phyloP scores from a whole-genome alignment of 2,113 vertebrate species.

The Athene cunicularia region DNA sequence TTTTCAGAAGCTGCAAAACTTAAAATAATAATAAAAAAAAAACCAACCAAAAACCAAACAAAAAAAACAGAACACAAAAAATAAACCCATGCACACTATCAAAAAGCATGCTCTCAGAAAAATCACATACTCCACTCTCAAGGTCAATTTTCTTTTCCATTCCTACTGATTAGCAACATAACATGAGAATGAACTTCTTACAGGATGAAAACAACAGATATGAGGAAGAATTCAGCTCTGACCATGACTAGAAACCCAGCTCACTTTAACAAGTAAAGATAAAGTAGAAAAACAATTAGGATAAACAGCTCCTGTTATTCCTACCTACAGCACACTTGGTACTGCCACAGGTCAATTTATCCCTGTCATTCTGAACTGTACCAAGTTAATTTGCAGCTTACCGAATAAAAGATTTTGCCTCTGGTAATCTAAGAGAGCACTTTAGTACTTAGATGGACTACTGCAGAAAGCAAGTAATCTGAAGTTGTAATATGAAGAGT shows the following conservation, averaged over 20 bases:
- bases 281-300: neutral
- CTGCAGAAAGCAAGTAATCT: neutral
- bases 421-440: neutral
- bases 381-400: neutral
- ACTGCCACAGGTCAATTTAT: neutral
- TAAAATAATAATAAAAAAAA: neutral
- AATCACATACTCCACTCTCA: neutral
- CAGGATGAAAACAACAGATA: rapidly evolving
- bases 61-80: neutral
- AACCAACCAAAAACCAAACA: too few species aligned
- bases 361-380: neutral
- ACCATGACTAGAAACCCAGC: neutral
- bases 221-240: neutral
- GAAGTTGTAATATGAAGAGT: neutral
- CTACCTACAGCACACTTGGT: neutral
- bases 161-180: neutral
- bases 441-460: neutral
- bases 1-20: neutral
- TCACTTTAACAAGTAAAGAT: neutral
- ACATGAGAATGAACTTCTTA: neutral
- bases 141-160: neutral
- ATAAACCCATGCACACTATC: neutral
- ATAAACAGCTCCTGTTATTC: neutral
- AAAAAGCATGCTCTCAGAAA: neutral
- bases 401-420: neutral